Conservation (phyloP, 2,797 vertebrate species). For the Labroides dimidiatus region DNA sequence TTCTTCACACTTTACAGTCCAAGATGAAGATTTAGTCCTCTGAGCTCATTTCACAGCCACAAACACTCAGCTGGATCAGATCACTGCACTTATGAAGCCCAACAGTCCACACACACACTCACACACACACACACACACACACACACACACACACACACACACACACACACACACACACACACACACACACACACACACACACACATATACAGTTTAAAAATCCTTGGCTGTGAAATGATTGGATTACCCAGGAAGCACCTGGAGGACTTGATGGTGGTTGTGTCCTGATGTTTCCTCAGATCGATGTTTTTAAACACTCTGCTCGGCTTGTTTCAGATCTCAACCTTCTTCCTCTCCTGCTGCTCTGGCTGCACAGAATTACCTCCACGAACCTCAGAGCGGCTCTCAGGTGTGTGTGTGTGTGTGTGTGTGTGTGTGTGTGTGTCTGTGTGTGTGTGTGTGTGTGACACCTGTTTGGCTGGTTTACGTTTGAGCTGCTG, state of each 20-base stretch:
- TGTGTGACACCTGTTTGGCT: slow-evolving; percentile 50
- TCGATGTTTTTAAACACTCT: not conserved
- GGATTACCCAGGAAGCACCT: slow-evolving; percentile 24
- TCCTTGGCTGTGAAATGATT: slow-evolving; percentile 28
- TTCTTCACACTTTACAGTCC: too few species aligned
- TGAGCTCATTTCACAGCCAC: too few species aligned
- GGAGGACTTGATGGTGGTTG: slow-evolving; percentile 17
- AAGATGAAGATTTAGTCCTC: too few species aligned
- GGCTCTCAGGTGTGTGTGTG: slow-evolving; percentile 37
- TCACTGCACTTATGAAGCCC: too few species aligned
- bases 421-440: slow-evolving; percentile 2
- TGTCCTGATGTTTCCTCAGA: slow-evolving; percentile 11
- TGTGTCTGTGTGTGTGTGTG: not conserved
- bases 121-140: too few species aligned
- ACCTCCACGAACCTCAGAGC: slow-evolving; percentile 23
- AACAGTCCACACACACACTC: too few species aligned
- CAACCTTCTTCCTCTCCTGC: not conserved
- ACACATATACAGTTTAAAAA: slow-evolving; percentile 9
- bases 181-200: not conserved
- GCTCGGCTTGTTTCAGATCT: slow-evolving; percentile 13
- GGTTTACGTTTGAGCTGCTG: slow-evolving; percentile 30
- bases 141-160: too few species aligned
- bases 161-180: too few species aligned
- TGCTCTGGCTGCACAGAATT: slow-evolving; percentile 42
- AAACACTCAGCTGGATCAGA: too few species aligned